Evolutionary conservation across 1,140 invertebrate genomes (phyloP).

Genomic region (Brachionus asplanchnoidis): DNA sequence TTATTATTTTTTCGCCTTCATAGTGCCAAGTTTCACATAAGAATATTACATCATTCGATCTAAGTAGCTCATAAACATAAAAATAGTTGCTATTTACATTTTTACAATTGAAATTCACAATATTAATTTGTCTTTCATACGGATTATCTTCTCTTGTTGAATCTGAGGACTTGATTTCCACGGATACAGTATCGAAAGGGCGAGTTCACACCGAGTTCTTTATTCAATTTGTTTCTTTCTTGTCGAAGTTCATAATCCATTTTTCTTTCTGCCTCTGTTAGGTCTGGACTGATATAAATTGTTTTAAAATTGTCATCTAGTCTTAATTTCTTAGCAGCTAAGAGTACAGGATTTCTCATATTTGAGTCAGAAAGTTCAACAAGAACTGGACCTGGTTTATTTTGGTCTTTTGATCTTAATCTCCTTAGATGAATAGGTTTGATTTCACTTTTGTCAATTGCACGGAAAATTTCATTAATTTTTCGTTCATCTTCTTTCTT

Average conservation of each 20-base stretch:
- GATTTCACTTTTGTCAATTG: background rate
- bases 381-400: background rate
- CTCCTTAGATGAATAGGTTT: background rate
- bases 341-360: background rate
- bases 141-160: background rate
- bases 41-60: background rate
- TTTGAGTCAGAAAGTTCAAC: background rate
- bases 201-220: background rate
- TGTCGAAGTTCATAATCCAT: background rate
- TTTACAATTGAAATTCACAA: conserved; percentile 10
- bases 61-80: background rate
- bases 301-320: background rate
- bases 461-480: background rate
- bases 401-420: background rate
- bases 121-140: background rate
- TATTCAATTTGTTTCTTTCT: background rate
- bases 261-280: background rate
- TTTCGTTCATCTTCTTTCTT: background rate
- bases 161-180: background rate
- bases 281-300: background rate
- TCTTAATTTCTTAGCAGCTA: background rate
- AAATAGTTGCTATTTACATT: conserved; percentile 1
- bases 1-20: background rate
- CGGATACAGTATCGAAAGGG: too few species aligned
- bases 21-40: background rate